phyloP scores from a whole-genome alignment of 2,113 vertebrate species.

The Tragelaphus buxtoni region DNA sequence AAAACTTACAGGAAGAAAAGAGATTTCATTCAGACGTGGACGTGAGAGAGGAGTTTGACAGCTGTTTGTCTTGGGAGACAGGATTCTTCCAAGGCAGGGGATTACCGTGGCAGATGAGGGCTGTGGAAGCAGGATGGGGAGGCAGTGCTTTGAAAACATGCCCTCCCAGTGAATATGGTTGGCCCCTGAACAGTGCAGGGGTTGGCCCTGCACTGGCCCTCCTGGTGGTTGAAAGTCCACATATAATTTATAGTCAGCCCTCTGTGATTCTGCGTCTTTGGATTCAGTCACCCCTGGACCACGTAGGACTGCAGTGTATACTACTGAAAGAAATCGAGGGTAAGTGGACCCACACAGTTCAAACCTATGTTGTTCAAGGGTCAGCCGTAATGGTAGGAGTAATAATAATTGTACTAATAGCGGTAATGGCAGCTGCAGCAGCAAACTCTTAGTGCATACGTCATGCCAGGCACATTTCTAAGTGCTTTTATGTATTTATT shows the following conservation, averaged over 20 bases:
- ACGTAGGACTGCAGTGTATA: background rate
- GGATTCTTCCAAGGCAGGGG: background rate
- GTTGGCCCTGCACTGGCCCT: background rate
- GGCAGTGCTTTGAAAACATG: background rate
- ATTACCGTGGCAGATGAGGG: background rate
- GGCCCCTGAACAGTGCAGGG: background rate
- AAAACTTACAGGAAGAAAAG: background rate
- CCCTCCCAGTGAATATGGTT: background rate
- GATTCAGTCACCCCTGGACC: background rate
- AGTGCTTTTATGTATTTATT: background rate
- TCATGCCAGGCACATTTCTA: background rate
- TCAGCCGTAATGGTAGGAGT: too few relatives aligned
- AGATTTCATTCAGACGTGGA: background rate
- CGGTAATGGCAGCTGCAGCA: background rate
- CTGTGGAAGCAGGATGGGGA: background rate
- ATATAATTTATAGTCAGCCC: background rate
- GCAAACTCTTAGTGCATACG: background rate
- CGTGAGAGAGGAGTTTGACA: background rate
- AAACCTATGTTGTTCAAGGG: background rate
- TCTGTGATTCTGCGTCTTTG: background rate
- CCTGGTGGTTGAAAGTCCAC: background rate
- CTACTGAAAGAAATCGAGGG: background rate
- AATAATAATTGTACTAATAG: background rate
- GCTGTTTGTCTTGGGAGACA: background rate
- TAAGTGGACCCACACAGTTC: background rate